A percentile compares a stretch with the other conserved stretches of the same genome.
phyloP scores from a whole-genome alignment of 2,113 vertebrate genomes.

The Tragulus kanchil region DNA sequence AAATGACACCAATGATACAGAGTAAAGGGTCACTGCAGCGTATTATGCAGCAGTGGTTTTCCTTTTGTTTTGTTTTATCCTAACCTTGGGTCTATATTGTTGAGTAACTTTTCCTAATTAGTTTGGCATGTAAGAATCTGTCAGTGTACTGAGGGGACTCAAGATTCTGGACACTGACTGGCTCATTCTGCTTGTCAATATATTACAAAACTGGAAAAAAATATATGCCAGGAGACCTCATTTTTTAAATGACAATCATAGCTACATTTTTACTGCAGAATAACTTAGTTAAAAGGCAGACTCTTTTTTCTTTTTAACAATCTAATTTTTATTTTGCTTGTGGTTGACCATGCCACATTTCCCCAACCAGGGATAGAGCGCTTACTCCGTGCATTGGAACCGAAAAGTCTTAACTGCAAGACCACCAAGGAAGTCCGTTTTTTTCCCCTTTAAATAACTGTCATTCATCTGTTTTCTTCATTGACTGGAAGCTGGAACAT shows the following conservation, averaged over 20 bases:
- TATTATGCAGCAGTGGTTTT: background rate
- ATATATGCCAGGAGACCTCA: background rate
- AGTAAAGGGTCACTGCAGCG: background rate
- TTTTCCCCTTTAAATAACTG: background rate
- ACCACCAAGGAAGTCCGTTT: background rate
- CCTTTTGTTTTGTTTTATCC: background rate
- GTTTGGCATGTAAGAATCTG: background rate
- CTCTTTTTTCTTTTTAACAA: background rate
- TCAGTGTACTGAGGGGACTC: background rate
- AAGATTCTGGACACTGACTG: background rate
- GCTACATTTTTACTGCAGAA: background rate
- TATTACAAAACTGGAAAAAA: too few species aligned
- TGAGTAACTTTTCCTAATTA: background rate
- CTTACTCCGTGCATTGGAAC: background rate
- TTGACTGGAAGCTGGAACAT: background rate
- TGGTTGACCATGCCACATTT: background rate
- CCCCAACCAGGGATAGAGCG: background rate
- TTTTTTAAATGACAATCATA: background rate
- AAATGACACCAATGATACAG: background rate
- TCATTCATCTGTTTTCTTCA: background rate
- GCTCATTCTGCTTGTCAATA: background rate
- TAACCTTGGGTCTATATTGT: background rate
- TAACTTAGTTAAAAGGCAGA: background rate
- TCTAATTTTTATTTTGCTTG: background rate
- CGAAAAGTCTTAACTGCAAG: background rate